These are phyloP conservation scores for Sminthurinus signatus DNA, from an alignment of 1,140 invertebrate genomes.

Conservation along the genomic window DNA sequence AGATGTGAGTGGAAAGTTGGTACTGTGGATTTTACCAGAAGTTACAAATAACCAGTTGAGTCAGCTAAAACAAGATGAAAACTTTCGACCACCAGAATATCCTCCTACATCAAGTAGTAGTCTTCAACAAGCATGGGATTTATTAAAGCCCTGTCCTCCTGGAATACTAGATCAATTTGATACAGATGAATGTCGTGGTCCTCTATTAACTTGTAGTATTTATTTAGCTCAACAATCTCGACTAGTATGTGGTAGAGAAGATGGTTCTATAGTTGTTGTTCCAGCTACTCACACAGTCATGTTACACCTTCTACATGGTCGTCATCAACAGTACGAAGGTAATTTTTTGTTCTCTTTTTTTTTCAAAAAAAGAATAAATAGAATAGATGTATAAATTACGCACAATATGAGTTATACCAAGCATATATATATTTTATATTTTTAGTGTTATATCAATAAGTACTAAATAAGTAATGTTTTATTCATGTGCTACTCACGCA, in stretches of 20 bases:
- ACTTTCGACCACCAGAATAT: conserved; percentile 47
- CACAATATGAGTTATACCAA: too few species aligned
- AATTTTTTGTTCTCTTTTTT: conserved; percentile 37
- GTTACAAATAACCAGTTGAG: conserved; percentile 60
- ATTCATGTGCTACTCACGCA: too few species aligned
- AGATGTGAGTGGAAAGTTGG: conserved; percentile 80
- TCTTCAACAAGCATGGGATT: conserved; percentile 74
- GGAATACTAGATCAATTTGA: conserved; percentile 83
- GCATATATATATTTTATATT: too few species aligned
- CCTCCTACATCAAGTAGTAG: conserved; percentile 69
- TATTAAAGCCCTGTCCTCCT: conserved; percentile 76
- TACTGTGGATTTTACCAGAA: conserved; percentile 82
- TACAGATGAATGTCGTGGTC: conserved; percentile 48
- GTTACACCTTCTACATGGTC: conserved; percentile 83
- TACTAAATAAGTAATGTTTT: too few species aligned
- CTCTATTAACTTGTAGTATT: conserved; percentile 82
- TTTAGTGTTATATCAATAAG: too few species aligned
- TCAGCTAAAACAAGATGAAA: conserved; percentile 55
- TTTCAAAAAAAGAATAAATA: background rate
- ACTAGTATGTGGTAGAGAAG: conserved; percentile 87
- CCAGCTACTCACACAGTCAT: conserved; percentile 93
- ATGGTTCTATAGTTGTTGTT: conserved; percentile 95
- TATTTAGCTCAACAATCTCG: conserved; percentile 88
- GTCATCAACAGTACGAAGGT: conserved; percentile 81
- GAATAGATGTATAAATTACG: too few species aligned